A percentile compares a stretch with the other conserved stretches of the same genome.
phyloP scores from a whole-genome alignment of 2,797 vertebrate species.

The Danio kyathit region DNA sequence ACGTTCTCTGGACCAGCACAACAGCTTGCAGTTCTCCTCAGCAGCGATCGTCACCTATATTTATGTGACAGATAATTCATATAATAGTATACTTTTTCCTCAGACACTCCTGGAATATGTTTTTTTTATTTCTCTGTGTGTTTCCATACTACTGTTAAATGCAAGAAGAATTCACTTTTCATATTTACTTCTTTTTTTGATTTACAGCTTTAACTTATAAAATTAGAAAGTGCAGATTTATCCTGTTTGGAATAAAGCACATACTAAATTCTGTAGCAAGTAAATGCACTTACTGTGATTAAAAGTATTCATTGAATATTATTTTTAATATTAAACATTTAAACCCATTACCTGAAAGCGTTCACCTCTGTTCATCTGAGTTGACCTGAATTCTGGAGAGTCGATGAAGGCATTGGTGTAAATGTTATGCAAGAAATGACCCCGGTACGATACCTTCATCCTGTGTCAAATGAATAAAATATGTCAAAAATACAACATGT shows the following conservation, averaged over 20 bases:
- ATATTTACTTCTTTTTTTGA: too few species aligned
- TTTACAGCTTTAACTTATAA: too few species aligned
- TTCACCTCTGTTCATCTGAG: conserved; percentile 93
- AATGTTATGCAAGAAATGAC: conserved; percentile 99
- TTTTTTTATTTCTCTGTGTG: too few species aligned
- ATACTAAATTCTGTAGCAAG: neutral
- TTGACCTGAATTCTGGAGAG: conserved; percentile 98
- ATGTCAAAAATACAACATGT: neutral
- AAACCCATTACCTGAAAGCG: conserved; percentile 91
- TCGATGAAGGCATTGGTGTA: conserved; percentile 97
- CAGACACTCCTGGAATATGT: too few species aligned
- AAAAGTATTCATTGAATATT: neutral
- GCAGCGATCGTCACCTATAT: conserved; percentile 92
- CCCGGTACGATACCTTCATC: conserved; percentile 98
- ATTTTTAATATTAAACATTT: neutral
- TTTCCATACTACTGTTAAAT: too few species aligned
- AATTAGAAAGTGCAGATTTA: too few species aligned
- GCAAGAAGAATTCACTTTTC: too few species aligned
- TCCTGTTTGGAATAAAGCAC: too few species aligned
- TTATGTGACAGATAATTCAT: neutral
- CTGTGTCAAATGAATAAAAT: conserved; percentile 73
- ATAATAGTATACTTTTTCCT: too few species aligned
- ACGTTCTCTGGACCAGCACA: conserved; percentile 96
- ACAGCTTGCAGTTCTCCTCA: conserved; percentile 93
- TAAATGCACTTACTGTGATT: neutral